Evolutionary conservation across 2,113 vertebrate species (phyloP), one percentile per base, ranked within the genome.

Genomic region (Eptesicus fuscus): DNA sequence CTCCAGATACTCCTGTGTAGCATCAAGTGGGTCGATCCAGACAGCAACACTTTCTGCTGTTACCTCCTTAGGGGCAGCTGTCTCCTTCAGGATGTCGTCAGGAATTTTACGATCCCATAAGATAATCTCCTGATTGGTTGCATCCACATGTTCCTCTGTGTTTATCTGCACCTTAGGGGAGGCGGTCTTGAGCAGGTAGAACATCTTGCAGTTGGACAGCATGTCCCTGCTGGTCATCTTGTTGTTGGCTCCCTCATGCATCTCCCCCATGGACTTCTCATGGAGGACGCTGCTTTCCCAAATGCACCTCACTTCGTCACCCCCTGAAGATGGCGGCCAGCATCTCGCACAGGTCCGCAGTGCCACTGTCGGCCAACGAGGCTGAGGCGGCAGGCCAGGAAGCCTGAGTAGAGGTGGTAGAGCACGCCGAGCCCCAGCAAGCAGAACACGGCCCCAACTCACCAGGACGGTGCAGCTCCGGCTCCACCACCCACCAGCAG

Each of bases 1-100:
- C 98, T 99, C 99, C 95, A 99, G 99, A 79, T 99, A 99, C 93
- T 99, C 99, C 88, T 99, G 99, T 2, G 99, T 99, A 32, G 99
- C 99, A 88, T 99, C 99, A n/a, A 99, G 98, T 0, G 99, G 99
- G 93, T 99, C 99, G 0, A 99, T 99, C 99, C 99, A 99, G 80
- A 99, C 99, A 1, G 99, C 99, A 90, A 99, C 96, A n/a, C 98
- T 99, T 74, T 99, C 99, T 61, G 99, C 97, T 42, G 99, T 98
- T 4, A 99, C 99, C 35, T 99, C 97, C 63, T 97, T 99, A 1
- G 99, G 97, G 20, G 96, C 94, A 14, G 98, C 92, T 67, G 99
- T 97, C 94, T 98, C 98, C 30, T 98, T 98, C 9, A 98, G 95
- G 42, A 99, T 99, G 14, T 99, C 99, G 3, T 98, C 97, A 59